phyloP scores from a whole-genome alignment of 2,797 vertebrate genomes.

The Argentina silus region DNA sequence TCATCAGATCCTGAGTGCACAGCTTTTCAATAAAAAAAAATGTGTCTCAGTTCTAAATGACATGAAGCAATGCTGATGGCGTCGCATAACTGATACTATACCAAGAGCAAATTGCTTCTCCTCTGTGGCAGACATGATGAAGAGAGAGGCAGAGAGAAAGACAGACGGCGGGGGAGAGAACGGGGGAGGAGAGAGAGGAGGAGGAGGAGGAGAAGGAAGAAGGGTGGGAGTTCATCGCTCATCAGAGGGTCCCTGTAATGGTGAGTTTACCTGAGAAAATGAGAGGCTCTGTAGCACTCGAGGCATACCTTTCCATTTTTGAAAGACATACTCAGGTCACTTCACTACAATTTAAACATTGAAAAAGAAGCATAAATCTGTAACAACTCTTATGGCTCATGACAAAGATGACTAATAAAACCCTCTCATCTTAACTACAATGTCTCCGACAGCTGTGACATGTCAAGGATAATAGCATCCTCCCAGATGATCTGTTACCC shows the following conservation, averaged over 20 bases:
- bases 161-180: slow-evolving; percentile 51
- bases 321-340: slow-evolving; percentile 13
- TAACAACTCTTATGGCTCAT: not conserved
- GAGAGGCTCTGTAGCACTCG: slow-evolving; percentile 24
- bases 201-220: not conserved
- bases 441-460: slow-evolving; percentile 9
- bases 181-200: slow-evolving; percentile 51
- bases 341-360: slow-evolving; percentile 17
- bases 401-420: not conserved
- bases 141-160: slow-evolving; percentile 51
- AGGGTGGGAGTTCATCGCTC: slow-evolving; percentile 47
- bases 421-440: slow-evolving; percentile 14
- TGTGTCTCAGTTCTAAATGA: slow-evolving; percentile 55
- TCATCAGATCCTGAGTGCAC: slow-evolving; percentile 58
- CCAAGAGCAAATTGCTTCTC: slow-evolving; percentile 75
- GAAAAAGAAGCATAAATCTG: slow-evolving; percentile 11
- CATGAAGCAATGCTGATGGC: slow-evolving; percentile 72
- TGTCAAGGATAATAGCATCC: slow-evolving; percentile 28
- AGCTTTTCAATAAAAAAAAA: slow-evolving; percentile 69
- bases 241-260: slow-evolving; percentile 50
- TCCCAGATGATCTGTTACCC: slow-evolving; percentile 1
- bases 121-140: slow-evolving; percentile 39
- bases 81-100: slow-evolving; percentile 67
- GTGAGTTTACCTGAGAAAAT: slow-evolving; percentile 48
- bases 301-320: slow-evolving; percentile 18